phyloP scores from a whole-genome alignment of 1,140 invertebrate genomes.

The Theocolax elegans region DNA sequence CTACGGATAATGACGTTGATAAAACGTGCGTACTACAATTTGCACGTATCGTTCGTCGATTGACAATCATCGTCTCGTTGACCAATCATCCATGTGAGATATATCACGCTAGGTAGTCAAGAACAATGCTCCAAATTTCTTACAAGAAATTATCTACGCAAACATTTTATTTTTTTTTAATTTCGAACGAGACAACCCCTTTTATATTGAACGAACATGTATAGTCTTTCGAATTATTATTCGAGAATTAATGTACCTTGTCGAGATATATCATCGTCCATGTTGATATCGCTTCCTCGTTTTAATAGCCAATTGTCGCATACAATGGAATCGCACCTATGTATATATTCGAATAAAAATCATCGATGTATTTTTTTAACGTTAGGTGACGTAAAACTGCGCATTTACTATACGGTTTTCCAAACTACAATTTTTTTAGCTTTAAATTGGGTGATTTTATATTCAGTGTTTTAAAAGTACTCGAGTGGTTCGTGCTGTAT shows the following conservation, averaged over 20 bases:
- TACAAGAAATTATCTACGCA: not conserved
- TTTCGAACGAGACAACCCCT: not conserved
- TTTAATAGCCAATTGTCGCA: not conserved
- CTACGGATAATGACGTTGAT: not conserved
- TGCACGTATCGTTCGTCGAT: constrained; percentile 13
- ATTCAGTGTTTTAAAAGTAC: too few relatives aligned
- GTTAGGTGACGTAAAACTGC: too few relatives aligned
- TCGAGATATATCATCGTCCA: constrained; percentile 9
- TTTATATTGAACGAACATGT: constrained; percentile 7
- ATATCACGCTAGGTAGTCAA: constrained; percentile 21
- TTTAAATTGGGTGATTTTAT: too few relatives aligned
- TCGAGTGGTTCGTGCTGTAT: too few relatives aligned
- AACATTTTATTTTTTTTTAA: constrained; percentile 4
- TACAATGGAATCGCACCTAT: too few relatives aligned
- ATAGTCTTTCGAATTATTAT: constrained; percentile 1
- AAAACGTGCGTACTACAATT: not conserved
- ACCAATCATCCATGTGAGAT: not conserved
- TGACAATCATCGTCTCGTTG: constrained; percentile 3
- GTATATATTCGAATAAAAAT: not conserved
- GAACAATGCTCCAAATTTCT: constrained; percentile 19
- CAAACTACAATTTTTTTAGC: too few relatives aligned
- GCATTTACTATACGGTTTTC: too few relatives aligned
- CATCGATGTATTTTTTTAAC: too few relatives aligned
- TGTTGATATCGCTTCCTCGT: constrained; percentile 6
- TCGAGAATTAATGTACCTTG: constrained; percentile 7